A percentile compares a stretch with the other conserved stretches of the same genome.
phyloP scores from a whole-genome alignment of 2,113 vertebrate genomes.

The Siniperca chuatsi region DNA sequence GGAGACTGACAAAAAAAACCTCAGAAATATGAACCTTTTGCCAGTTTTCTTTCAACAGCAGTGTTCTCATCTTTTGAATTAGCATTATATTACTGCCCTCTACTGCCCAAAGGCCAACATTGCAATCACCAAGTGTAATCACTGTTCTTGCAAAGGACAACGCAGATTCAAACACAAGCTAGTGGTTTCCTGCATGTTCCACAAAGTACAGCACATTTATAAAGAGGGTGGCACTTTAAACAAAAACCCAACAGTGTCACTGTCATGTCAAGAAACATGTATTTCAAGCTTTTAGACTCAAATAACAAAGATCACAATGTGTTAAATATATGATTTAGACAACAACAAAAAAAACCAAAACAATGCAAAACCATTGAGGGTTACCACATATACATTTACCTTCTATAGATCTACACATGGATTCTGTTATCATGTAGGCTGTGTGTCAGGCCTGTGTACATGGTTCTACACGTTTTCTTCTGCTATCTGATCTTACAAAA shows the following conservation, averaged over 20 bases:
- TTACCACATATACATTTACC: not conserved
- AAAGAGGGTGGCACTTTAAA: not conserved
- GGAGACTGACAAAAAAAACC: not conserved
- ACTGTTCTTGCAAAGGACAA: not conserved
- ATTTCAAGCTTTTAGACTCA: constrained; percentile 50
- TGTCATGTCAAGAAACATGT: constrained; percentile 21
- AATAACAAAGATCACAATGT: not conserved
- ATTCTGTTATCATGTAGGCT: not conserved
- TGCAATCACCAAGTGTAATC: constrained; percentile 7
- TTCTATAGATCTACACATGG: not conserved
- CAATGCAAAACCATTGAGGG: not conserved
- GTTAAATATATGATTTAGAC: constrained; percentile 13
- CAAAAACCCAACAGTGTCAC: not conserved
- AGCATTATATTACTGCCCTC: constrained; percentile 53
- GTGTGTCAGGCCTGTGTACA: not conserved
- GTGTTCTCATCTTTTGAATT: not conserved
- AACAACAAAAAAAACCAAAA: constrained; percentile 2
- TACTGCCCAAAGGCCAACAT: constrained; percentile 32
- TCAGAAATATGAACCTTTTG: not conserved
- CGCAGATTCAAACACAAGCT: not conserved
- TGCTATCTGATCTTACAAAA: not conserved
- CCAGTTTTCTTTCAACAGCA: not conserved
- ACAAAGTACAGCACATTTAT: not conserved
- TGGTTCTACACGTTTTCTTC: not conserved
- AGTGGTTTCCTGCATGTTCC: not conserved